Base-by-base conservation (phyloP, 2,888 invertebrate genomes). In the Dione juno region DNA sequence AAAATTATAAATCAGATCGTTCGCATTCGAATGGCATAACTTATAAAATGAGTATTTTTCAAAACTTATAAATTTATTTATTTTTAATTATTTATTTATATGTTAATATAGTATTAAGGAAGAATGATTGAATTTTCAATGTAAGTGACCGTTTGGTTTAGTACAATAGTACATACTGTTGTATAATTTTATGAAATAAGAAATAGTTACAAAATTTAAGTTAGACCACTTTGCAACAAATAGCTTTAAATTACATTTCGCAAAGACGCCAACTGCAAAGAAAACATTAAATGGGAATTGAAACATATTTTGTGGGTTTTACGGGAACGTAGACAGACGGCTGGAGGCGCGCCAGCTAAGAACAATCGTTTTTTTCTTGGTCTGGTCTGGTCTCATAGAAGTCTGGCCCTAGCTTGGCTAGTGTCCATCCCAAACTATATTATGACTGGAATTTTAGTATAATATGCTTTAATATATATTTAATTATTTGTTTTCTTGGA, bases 241-340 rank as follows among this genome's bases (percentile, higher is more conserved):
- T n/a, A 57, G 37, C 37, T 37, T 57, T 57, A 57, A 57, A 79
- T 78, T 75, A 65, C 61, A 71, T 75, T 74, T 72, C 73, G 75
- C 75, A 68, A 77, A 74, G 72, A 74, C 75, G 73, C 70, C 77
- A 76, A 78, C 77, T 77, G 79, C 80, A 80, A 81, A 82, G 81
- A 80, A 82, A 81, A 77, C 79, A 80, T 81, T 86, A 81, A 84
- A 82, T 77, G 81, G 77, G 77, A 78, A 81, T 79, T 77, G 79
- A 75, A 80, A 82, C 82, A 85, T 86, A 85, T 86, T 85, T 85
- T 78, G 78, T 75, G 78, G 83, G 81, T 81, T 81, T 82, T 82
- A 70, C 81, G 82, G 83, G 85, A 85, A 82, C 85, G 86, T 81
- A 83, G 85, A 81, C 81, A 79, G 77, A 79, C 80, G 79, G 72